These are phyloP conservation scores for Scelioninae gen. 2 DNA, from an alignment of 2,888 invertebrate genomes.

Conservation along the genomic window DNA sequence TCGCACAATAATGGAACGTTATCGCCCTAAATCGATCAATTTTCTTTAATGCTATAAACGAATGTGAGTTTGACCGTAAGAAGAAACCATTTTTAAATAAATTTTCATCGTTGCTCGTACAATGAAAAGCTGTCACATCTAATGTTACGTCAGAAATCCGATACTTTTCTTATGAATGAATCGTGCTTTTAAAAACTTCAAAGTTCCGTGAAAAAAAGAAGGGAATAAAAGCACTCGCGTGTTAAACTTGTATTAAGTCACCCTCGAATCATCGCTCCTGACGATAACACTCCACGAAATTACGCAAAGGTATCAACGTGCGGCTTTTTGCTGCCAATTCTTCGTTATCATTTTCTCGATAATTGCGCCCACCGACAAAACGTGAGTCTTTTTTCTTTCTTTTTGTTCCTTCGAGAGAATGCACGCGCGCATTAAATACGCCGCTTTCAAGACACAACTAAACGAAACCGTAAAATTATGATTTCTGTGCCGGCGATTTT, in stretches of 20 bases:
- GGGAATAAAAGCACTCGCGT: constrained; percentile 53
- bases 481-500: not conserved
- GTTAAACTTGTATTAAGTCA: constrained; percentile 58
- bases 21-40: too few species aligned
- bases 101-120: constrained; percentile 15
- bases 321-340: constrained; percentile 57
- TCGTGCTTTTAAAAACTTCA: constrained; percentile 50
- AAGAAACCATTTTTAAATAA: constrained; percentile 28
- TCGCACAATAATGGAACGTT: too few species aligned
- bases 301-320: constrained; percentile 55
- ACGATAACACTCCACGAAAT: constrained; percentile 59
- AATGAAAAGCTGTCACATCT: constrained; percentile 43
- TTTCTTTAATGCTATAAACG: too few species aligned
- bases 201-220: constrained; percentile 39
- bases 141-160: constrained; percentile 37
- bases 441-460: too few species aligned
- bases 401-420: constrained; percentile 6
- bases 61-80: too few species aligned
- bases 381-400: constrained; percentile 22
- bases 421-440: constrained; percentile 10
- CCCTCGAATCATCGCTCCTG: constrained; percentile 58
- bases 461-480: constrained; percentile 11
- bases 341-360: constrained; percentile 54
- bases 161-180: constrained; percentile 56
- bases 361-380: constrained; percentile 47